Base-by-base conservation (phyloP, 2,797 vertebrate species). In the Neomorphus geoffroyi region DNA sequence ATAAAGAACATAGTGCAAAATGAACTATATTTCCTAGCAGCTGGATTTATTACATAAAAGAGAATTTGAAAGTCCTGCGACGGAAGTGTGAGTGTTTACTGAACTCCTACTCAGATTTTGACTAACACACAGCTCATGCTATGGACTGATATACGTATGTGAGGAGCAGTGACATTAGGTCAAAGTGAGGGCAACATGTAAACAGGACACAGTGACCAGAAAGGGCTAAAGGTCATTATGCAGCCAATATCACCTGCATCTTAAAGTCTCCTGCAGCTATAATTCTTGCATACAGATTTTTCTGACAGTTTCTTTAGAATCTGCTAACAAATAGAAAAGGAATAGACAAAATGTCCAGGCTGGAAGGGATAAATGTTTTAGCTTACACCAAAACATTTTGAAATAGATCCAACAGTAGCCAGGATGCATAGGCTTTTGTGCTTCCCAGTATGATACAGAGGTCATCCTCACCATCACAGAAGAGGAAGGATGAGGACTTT, bases 151-250 rank as follows among this genome's bases (percentile, higher is more conserved):
- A 3, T 18, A 45, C 45, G 45, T 16, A 7, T 27, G 5, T 1
- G 71, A 21, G 39, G 35, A 75, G 27, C 18, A 64, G 11, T 18
- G 24, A 6, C 10, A 11, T 5, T 4, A 11, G 8, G 24, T 56
- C 45, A 64, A 41, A 51, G 16, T 3, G 0, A 57, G 32, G 13
- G 23, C 33, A 62, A 13, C 14, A 6, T 0, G 0, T 2, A 39
- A 37, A 6, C 48, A 64, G 67, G 15, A 54, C 54, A 23, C 1
- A 0, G 1, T 16, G 72, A 11, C 46, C 75, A 86, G 60, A 27
- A 78, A 46, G 18, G 54, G 54, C 2, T 5, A 64, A 66, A 64
- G 13, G n/a, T 35, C 54, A 53, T 33, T 32, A 9, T 67, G 48
- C 33, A 56, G 27, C 8, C 45, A 22, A 4, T 35, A n/a, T 46